Conservation (phyloP, 2,113 vertebrate species). For the Mus musculus region GRCm39 chr4:133758001-133758500, state of each 20-base stretch:
- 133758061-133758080: neutral
- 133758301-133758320: neutral
- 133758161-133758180: neutral
- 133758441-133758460: neutral
- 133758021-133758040: too few relatives aligned
- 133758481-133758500: neutral
- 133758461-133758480: neutral
- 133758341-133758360: neutral
- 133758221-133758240: neutral
- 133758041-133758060: too few relatives aligned
- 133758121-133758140: neutral
- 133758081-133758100: neutral
- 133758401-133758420: neutral
- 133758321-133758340: neutral
- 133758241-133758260: neutral
- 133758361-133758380: neutral
- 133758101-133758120: neutral
- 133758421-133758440: neutral
- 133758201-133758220: neutral
- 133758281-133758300: neutral
- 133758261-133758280: neutral
- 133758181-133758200: neutral
- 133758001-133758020: too few relatives aligned
- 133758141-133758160: neutral
- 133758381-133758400: neutral